These are phyloP conservation scores for Lacanobia oleracea DNA, from an alignment of 2,888 invertebrate species.

Conservation along the genomic window DNA sequence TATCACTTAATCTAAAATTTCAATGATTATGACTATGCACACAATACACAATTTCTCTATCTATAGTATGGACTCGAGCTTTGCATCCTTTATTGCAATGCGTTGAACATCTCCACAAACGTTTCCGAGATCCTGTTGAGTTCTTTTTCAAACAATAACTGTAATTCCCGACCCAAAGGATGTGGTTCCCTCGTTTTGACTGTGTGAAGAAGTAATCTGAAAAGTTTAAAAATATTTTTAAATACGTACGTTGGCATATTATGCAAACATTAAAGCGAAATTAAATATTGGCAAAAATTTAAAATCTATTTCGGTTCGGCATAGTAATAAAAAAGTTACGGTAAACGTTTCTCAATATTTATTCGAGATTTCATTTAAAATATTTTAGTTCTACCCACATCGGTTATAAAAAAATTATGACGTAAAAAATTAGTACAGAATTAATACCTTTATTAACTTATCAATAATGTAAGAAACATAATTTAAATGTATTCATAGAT, in stretches of 20 bases:
- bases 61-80: conserved; percentile 53
- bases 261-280: background rate
- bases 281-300: background rate
- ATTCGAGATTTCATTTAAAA: background rate
- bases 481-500: background rate
- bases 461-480: background rate
- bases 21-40: conserved; percentile 42
- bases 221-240: background rate
- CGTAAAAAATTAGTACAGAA: background rate
- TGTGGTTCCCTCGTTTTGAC: conserved; percentile 37
- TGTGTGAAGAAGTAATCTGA: conserved; percentile 39
- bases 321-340: background rate
- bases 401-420: background rate
- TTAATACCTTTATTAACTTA: background rate
- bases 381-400: no score
- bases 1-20: background rate
- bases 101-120: conserved; percentile 64
- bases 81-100: conserved; percentile 60
- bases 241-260: no score
- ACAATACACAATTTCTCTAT: conserved; percentile 13
- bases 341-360: background rate
- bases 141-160: conserved; percentile 42
- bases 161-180: conserved; percentile 30
- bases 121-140: conserved; percentile 38
- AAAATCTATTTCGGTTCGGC: background rate